Conservation (phyloP, 2,888 invertebrate genomes). For the Caenorhabditis zanzibari region DNA sequence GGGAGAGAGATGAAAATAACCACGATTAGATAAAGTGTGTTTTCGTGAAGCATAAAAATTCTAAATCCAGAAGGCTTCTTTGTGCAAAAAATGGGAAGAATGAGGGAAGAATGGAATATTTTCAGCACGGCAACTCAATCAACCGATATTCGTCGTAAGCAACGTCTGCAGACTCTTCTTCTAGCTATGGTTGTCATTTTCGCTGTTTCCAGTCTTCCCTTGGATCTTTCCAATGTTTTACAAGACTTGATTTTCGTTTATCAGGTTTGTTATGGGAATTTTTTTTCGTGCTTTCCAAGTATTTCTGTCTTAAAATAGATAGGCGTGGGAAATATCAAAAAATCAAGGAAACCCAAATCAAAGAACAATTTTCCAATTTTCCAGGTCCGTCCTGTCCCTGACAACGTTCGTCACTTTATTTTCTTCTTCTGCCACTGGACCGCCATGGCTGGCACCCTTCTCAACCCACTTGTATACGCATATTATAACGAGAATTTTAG, state of each 20-base stretch:
- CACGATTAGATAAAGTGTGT: conserved; percentile 17
- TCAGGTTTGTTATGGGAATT: conserved; percentile 63
- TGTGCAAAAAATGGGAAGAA: not conserved
- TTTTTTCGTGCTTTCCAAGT: too few relatives aligned
- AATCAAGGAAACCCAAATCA: not conserved
- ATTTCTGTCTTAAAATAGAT: too few relatives aligned
- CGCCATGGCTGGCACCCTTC: conserved; percentile 95
- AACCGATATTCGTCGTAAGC: conserved; percentile 91
- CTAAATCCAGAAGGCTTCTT: not conserved
- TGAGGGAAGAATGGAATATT: conserved; percentile 8
- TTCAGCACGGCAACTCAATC: conserved; percentile 64
- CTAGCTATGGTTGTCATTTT: conserved; percentile 97
- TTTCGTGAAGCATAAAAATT: conserved; percentile 3
- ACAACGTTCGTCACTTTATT: conserved; percentile 83
- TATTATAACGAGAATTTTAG: conserved; percentile 78
- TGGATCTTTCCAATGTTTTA: conserved; percentile 76
- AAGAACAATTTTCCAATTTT: conserved; percentile 14
- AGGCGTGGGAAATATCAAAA: conserved; percentile 15
- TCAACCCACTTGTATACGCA: conserved; percentile 88
- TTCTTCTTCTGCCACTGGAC: conserved; percentile 93
- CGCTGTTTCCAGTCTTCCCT: conserved; percentile 89
- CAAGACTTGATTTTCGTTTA: conserved; percentile 75
- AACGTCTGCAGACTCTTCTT: conserved; percentile 95
- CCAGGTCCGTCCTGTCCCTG: conserved; percentile 57
- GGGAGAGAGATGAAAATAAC: conserved; percentile 9